These are phyloP conservation scores for Penaeus vannamei DNA, from an alignment of 1,140 invertebrate genomes.

Conservation along the genomic window DNA sequence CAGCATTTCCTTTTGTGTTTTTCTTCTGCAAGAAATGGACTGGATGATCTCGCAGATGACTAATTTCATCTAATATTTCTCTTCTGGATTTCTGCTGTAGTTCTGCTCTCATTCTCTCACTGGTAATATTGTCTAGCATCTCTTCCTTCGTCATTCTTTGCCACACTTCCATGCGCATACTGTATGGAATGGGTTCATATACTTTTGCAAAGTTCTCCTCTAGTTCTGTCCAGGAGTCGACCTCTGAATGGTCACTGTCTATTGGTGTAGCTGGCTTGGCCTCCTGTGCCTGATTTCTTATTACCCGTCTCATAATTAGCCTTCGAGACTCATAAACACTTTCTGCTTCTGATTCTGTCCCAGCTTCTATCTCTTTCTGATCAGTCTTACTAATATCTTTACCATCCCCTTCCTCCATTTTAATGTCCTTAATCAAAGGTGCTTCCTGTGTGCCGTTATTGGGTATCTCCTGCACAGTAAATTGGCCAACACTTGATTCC, in stretches of 20 bases:
- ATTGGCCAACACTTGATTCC: too few species aligned
- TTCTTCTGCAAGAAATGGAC: conserved; percentile 6
- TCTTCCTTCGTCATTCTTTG: conserved; percentile 67
- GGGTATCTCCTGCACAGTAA: too few species aligned
- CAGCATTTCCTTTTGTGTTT: background rate
- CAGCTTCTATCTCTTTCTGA: background rate
- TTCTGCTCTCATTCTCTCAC: conserved; percentile 59
- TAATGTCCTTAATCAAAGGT: too few species aligned
- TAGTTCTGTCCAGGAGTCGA: conserved; percentile 69
- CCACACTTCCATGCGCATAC: conserved; percentile 66
- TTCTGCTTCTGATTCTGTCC: conserved; percentile 59
- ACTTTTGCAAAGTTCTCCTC: conserved; percentile 70
- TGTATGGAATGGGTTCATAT: conserved; percentile 69
- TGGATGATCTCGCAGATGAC: conserved; percentile 35
- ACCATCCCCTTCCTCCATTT: too few species aligned
- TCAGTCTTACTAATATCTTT: too few species aligned
- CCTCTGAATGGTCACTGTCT: conserved; percentile 55
- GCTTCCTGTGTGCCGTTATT: too few species aligned
- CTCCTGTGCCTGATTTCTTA: conserved; percentile 46
- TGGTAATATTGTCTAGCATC: conserved; percentile 62
- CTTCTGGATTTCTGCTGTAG: conserved; percentile 64
- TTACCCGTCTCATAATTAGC: conserved; percentile 68
- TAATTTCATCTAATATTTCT: conserved; percentile 67
- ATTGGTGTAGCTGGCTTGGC: background rate
- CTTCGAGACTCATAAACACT: conserved; percentile 69